Conservation (phyloP, 1,140 invertebrate species). For the Zelostemma sp. region DNA sequence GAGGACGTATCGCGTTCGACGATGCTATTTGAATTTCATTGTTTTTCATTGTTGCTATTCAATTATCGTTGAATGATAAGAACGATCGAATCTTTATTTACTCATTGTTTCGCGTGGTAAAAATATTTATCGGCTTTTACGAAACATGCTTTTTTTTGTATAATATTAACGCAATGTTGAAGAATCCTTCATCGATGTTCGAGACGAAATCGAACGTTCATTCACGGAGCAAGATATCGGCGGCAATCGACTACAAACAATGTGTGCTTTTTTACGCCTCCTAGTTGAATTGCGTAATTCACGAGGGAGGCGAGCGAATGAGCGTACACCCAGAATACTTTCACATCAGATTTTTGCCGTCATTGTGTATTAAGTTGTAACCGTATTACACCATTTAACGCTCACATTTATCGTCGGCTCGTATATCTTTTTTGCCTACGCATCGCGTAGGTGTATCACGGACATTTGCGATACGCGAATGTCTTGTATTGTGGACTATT, state of each 20-base stretch:
- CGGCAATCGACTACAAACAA: slow-evolving; percentile 8
- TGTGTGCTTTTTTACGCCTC: slow-evolving; percentile 49
- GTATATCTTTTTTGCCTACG: slow-evolving; percentile 26
- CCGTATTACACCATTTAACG: slow-evolving; percentile 53
- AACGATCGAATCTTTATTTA: not conserved
- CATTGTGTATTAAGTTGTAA: slow-evolving; percentile 55
- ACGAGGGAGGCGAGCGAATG: slow-evolving; percentile 45
- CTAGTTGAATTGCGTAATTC: slow-evolving; percentile 49
- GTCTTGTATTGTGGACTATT: slow-evolving; percentile 1
- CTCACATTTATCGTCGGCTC: slow-evolving; percentile 19
- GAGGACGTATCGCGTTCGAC: not conserved
- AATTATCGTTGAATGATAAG: not conserved
- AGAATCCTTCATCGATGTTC: not conserved
- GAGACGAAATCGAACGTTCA: not conserved
- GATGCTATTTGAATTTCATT: not conserved
- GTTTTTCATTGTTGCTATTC: not conserved
- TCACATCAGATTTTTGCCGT: slow-evolving; percentile 57
- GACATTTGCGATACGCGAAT: slow-evolving; percentile 8
- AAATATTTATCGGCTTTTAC: too few species aligned
- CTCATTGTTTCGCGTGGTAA: too few species aligned
- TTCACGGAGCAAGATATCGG: not conserved
- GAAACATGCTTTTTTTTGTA: slow-evolving; percentile 1
- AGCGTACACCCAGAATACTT: slow-evolving; percentile 53
- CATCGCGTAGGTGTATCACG: slow-evolving; percentile 17
- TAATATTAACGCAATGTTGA: not conserved